Evolutionary conservation across 2,113 vertebrate species (phyloP), one percentile per base, ranked within the genome.

Genomic region (Neodon shergylaensis): DNA sequence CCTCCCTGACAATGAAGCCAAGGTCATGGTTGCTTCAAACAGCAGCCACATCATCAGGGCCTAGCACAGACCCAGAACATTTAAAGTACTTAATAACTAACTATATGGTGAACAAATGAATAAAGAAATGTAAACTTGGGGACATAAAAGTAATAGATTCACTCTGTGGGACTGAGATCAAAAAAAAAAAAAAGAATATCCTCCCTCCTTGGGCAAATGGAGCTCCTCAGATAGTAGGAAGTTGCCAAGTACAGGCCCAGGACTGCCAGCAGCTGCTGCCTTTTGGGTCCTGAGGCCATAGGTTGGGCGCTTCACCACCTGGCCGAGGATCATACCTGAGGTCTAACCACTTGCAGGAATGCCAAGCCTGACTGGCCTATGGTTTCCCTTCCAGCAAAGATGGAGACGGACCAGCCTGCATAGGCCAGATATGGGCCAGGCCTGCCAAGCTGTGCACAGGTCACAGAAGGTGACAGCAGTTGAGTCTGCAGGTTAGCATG

Each of bases 161-260:
- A 84, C 70, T 66, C 17, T 90, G 76, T 63, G 92, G 94, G 72
- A 93, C 58, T 63, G 89, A 89, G 70, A 96, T 85, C 95, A 94
- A 90, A 49, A 39, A 36, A 22, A 68, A 39, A 17, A 68, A 91
- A 68, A 92, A 90, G 47, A 81, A 31, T 85, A 83, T 88, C 72
- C 68, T 94, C 95, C 70, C 90, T 36, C 96, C 97, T 78, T 95
- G 66, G 72, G 85, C 85, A 95, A 96, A 97, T 2, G 42, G 42
- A 95, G 92, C 77, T 95, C 24, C 88, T 5, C 13, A 88, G 77
- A 72, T 19, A 76, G 68, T 54, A 39, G 76, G 63, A 47, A 82
- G 81, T 31, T 1, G 92, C 87, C 58, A 91, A 89, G 90, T 49
- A 24, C 88, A 89, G 42, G 89, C 36, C 94, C 76, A 63, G 61